Percentiles rank a stretch among this genome's conserved stretches.
These are phyloP conservation scores for Gallirallus australis DNA, from an alignment of 2,797 vertebrate genomes.

Conservation along the genomic window DNA sequence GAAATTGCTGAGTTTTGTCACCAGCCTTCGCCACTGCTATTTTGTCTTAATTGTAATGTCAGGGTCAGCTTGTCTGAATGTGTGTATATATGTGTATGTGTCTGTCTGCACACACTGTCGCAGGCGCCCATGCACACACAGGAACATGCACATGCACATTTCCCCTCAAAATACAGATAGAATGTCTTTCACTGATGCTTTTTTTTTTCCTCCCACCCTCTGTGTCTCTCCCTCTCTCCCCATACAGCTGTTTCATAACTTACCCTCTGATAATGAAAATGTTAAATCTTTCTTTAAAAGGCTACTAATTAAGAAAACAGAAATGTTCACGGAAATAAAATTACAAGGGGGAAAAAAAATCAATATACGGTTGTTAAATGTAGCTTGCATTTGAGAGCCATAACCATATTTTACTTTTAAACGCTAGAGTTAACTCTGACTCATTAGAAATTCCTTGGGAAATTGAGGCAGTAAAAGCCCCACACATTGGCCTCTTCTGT, in stretches of 20 bases:
- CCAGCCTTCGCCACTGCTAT: slow-evolving; percentile 50
- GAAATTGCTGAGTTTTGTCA: slow-evolving; percentile 81
- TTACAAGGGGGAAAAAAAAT: slow-evolving; percentile 73
- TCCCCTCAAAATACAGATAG: neutral
- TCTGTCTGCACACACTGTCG: fast-evolving
- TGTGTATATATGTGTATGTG: fast-evolving
- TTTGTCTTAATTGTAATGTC: slow-evolving; percentile 70
- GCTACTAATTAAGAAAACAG: slow-evolving; percentile 84
- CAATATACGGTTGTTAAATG: slow-evolving; percentile 82
- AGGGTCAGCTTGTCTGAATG: neutral
- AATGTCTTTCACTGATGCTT: neutral
- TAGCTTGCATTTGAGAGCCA: slow-evolving; percentile 77
- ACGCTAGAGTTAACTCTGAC: slow-evolving; percentile 63
- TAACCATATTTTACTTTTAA: slow-evolving; percentile 82
- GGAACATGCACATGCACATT: neutral
- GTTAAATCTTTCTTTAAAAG: slow-evolving; percentile 80
- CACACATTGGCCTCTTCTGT: slow-evolving; percentile 41
- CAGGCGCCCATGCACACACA: fast-evolving
- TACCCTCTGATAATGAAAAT: slow-evolving; percentile 71
- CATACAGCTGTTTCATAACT: slow-evolving; percentile 59
- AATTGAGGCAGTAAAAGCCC: slow-evolving; percentile 74
- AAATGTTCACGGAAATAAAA: slow-evolving; percentile 82
- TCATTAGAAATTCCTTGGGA: slow-evolving; percentile 78
- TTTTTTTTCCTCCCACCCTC: neutral
- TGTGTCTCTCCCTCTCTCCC: neutral